These are phyloP conservation scores for Nylanderia fulva DNA, from an alignment of 1,140 invertebrate species.

Conservation along the genomic window DNA sequence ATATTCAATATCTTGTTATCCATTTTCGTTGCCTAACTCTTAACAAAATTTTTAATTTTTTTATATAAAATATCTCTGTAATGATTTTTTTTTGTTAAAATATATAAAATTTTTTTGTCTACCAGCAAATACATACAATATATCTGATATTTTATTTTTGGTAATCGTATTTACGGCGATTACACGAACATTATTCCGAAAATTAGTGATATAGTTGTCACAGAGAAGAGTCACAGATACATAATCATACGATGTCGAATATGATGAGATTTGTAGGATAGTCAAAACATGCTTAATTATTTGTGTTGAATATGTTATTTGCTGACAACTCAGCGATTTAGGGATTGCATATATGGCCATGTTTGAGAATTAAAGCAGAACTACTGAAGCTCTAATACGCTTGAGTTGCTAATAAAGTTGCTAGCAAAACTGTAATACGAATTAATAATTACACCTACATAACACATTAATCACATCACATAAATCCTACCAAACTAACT, in stretches of 20 bases:
- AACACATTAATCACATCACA: neutral
- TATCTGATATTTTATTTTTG: neutral
- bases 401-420: conserved; percentile 10
- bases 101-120: no score
- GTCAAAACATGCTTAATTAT: conserved; percentile 27
- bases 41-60: neutral
- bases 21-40: neutral
- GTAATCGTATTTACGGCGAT: neutral
- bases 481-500: conserved; percentile 7
- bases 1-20: neutral
- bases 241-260: neutral
- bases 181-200: neutral
- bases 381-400: neutral
- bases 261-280: conserved; percentile 4
- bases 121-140: no score
- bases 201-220: neutral
- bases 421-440: neutral
- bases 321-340: neutral
- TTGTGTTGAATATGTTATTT: conserved; percentile 17
- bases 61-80: neutral
- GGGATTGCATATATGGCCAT: neutral
- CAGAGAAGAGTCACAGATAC: neutral
- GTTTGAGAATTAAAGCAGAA: conserved; percentile 12
- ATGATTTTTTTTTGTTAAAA: neutral
- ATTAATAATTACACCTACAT: neutral